Percentiles rank a stretch among this genome's conserved stretches.
Conservation (phyloP, 35 echinoderm and acorn worm species). For the Apostichopus japonicus region DNA sequence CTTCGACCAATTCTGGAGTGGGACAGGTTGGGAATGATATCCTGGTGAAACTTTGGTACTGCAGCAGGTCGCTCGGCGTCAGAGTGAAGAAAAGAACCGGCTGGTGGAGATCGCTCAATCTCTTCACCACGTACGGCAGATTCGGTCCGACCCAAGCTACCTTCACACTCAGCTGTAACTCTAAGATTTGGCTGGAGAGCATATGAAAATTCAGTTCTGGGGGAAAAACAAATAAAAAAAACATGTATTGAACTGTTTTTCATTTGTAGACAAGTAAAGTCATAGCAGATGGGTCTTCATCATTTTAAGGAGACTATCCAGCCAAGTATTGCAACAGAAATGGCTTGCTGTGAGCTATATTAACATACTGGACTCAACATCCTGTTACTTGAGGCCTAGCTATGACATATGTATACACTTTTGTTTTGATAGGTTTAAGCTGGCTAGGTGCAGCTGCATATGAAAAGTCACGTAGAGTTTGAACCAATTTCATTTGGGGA, state of each 20-base stretch:
- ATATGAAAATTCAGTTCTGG: conserved; percentile 46
- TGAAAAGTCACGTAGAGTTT: no score
- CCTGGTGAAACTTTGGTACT: conserved; percentile 3
- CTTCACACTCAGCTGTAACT: conserved; percentile 41
- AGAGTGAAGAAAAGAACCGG: conserved; percentile 51
- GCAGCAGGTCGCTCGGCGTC: conserved; percentile 12
- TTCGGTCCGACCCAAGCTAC: conserved; percentile 60
- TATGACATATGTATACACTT: no score
- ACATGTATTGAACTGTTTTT: not conserved
- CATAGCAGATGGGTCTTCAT: not conserved
- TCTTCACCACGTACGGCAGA: not conserved
- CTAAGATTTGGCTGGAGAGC: conserved; percentile 40
- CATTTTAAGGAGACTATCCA: no score
- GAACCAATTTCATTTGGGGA: no score
- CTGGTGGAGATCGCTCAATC: conserved; percentile 8
- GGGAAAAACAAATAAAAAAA: not conserved
- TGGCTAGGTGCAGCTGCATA: no score
- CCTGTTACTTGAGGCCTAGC: no score
- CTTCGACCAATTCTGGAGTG: not conserved
- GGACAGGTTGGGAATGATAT: conserved; percentile 53
- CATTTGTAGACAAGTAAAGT: not conserved
- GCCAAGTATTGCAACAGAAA: no score
- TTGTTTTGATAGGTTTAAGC: no score
- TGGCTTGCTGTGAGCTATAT: no score
- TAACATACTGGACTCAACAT: no score